These are phyloP conservation scores for Drosophila sproati DNA, from an alignment of 1,140 invertebrate genomes.

Conservation along the genomic window DNA sequence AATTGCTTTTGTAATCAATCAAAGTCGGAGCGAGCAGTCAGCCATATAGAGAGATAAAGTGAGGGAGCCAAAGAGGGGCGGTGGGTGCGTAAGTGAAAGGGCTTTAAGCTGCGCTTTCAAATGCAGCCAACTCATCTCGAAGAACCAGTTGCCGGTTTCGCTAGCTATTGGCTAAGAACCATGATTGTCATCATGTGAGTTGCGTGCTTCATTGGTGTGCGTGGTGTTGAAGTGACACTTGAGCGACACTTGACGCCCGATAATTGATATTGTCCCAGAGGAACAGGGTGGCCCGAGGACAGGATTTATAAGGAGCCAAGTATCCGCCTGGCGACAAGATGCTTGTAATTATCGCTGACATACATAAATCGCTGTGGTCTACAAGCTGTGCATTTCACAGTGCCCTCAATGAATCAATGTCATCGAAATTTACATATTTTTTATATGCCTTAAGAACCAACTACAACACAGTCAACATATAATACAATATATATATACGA, in stretches of 20 bases:
- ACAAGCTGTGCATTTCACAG: conserved; percentile 3
- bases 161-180: conserved; percentile 6
- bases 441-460: not conserved
- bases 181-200: conserved; percentile 47
- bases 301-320: not conserved
- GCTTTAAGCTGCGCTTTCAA: conserved; percentile 23
- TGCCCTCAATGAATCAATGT: conserved; percentile 27
- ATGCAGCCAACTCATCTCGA: conserved; percentile 48
- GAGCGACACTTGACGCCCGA: conserved; percentile 77
- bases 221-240: conserved; percentile 76
- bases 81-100: conserved; percentile 2
- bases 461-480: not conserved
- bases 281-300: not conserved
- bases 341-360: conserved; percentile 68
- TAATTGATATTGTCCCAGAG: conserved; percentile 69
- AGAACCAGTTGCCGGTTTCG: conserved; percentile 4
- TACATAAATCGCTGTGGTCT: conserved; percentile 14
- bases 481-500: not conserved
- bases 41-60: conserved; percentile 15
- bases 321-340: conserved; percentile 46
- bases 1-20: conserved; percentile 80
- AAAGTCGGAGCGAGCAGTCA: conserved; percentile 59
- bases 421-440: conserved; percentile 8
- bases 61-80: not conserved
- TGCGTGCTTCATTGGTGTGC: conserved; percentile 43